These are phyloP conservation scores for Phylloscopus whistleri DNA, from an alignment of 2,113 vertebrate species.

Conservation along the genomic window DNA sequence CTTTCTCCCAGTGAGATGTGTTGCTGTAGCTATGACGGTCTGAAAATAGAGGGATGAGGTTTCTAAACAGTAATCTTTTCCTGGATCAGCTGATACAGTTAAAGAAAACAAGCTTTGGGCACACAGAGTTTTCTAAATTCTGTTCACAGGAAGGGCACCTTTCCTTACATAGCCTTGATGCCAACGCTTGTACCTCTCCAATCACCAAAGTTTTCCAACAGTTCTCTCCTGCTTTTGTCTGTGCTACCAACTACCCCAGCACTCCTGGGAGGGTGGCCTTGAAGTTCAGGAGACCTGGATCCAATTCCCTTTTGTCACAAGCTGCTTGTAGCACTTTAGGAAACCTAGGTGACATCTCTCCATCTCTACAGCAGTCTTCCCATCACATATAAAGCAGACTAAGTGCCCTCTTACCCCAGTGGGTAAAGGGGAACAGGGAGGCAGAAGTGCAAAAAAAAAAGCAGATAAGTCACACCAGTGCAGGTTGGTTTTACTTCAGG, in stretches of 20 bases:
- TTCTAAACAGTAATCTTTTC: neutral
- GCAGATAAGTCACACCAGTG: neutral
- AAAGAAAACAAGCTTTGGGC: conserved; percentile 17
- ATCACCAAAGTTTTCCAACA: neutral
- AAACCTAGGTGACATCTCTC: neutral
- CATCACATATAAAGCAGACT: neutral
- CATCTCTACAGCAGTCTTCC: neutral
- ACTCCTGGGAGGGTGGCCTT: neutral
- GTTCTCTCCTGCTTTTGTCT: neutral
- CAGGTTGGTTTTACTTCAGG: neutral
- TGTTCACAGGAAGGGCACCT: neutral
- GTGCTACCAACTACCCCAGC: neutral
- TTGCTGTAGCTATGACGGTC: neutral
- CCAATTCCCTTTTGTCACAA: neutral
- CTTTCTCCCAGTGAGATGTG: neutral
- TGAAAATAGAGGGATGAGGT: neutral
- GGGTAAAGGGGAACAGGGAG: neutral
- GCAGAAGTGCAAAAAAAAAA: neutral
- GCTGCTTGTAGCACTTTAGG: neutral
- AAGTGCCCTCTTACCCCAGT: neutral
- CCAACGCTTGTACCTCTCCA: neutral
- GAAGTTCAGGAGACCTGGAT: neutral
- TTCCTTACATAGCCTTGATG: neutral
- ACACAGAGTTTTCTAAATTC: neutral
- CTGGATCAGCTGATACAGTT: neutral